Evolutionary conservation across 2,113 vertebrate species (phyloP), one percentile per base, ranked within the genome.

Genomic region (Solea solea): DNA sequence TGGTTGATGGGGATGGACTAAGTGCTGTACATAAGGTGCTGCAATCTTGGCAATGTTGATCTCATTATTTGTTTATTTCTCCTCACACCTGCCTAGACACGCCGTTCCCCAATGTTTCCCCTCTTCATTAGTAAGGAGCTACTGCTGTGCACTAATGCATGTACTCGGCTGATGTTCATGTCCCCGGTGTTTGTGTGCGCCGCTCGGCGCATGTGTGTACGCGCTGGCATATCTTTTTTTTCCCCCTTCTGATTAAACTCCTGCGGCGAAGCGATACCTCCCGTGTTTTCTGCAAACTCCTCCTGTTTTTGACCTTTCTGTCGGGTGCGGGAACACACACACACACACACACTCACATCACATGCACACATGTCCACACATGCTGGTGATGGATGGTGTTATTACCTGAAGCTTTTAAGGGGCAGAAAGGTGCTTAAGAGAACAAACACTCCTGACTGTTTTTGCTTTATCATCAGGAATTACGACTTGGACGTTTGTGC

Each of bases 371-470:
- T 74, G 70, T 78, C 69, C 46, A 48, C 57, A 56, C 60, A 49
- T 50, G 72, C 74, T 10, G 39, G 82, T 92, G 92, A 94, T 93
- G 86, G 87, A 94, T 93, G 89, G 80, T 77, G 82, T 94, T 92
- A 92, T 93, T 93, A 93, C 89, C 84, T 65, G 76, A 77, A 88
- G 87, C 86, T 92, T 90, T 93, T 92, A 91, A 88, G 88, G 87
- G 80, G 86, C 87, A 88, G 76, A 79, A 78, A 88, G 88, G 88
- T 91, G 83, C 80, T 91, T 86, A 90, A 88, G 89, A 85, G 91
- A 89, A 91, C 88, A 91, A 92, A 92, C 87, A 91, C 81, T 89
- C 64, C 77, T 87, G 84, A 84, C 76, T 83, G 74, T 88, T 89
- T 83, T 83, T 87, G 84, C 84, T 91, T 89, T 80, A 90, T 92